These are phyloP conservation scores for Orgyia antiqua DNA, from an alignment of 2,888 invertebrate genomes.

Conservation along the genomic window DNA sequence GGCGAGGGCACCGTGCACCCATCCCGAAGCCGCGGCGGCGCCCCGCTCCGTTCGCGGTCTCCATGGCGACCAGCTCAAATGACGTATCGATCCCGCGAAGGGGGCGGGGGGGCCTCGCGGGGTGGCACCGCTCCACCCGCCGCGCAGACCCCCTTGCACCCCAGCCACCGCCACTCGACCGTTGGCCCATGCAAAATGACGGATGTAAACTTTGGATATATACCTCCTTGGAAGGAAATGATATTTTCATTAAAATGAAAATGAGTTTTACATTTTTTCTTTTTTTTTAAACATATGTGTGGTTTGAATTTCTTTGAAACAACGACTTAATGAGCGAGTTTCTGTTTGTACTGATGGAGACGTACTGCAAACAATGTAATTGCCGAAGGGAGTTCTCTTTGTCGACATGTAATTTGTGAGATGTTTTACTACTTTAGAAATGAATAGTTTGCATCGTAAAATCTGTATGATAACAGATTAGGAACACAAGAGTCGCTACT, in stretches of 20 bases:
- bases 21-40: constrained; percentile 68
- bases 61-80: constrained; percentile 78
- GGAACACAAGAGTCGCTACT: no score
- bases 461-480: no score
- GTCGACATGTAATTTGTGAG: no score
- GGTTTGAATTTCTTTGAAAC: constrained; percentile 9
- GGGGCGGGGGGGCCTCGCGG: constrained; percentile 54
- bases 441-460: no score
- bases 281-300: constrained; percentile 28
- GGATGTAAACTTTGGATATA: constrained; percentile 77
- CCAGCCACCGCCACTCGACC: constrained; percentile 69
- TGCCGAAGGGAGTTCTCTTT: no score
- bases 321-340: constrained; percentile 10
- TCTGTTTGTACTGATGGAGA: constrained; percentile 7
- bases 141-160: constrained; percentile 58
- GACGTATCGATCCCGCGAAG: constrained; percentile 77
- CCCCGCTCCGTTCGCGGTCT: constrained; percentile 76
- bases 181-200: constrained; percentile 79
- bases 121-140: constrained; percentile 73
- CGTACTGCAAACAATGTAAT: constrained; percentile 3
- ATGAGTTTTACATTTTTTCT: constrained; percentile 61
- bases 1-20: constrained; percentile 59
- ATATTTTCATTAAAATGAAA: constrained; percentile 76
- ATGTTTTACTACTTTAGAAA: no score
- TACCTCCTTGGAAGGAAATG: constrained; percentile 73